These are phyloP conservation scores for Brachyrhaphis roseni DNA, from an alignment of 2,797 vertebrate species.

Conservation along the genomic window DNA sequence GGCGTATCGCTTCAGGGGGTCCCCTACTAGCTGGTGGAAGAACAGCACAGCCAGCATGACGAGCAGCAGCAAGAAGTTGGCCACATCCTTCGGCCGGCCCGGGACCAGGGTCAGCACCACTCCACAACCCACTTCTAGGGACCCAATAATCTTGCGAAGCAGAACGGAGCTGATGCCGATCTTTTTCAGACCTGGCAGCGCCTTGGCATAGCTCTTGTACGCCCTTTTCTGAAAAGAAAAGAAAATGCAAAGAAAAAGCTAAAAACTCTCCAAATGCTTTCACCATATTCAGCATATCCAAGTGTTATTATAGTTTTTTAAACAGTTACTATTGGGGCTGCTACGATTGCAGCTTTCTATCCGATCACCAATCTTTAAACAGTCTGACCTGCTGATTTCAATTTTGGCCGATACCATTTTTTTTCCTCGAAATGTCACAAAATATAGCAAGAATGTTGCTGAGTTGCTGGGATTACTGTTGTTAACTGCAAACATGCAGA, in stretches of 20 bases:
- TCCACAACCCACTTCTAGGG: constrained; percentile 93
- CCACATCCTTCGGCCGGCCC: constrained; percentile 94
- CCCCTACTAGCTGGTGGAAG: constrained; percentile 97
- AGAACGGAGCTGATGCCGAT: constrained; percentile 95
- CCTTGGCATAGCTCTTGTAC: constrained; percentile 97
- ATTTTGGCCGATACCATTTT: too few relatives aligned
- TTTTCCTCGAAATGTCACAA: too few relatives aligned
- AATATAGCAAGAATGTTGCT: too few relatives aligned
- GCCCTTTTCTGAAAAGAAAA: constrained; percentile 90
- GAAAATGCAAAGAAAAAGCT: neutral
- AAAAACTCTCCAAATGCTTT: neutral
- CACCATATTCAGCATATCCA: neutral
- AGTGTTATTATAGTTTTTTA: neutral
- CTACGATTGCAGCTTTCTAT: too few relatives aligned
- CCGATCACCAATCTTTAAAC: too few relatives aligned
- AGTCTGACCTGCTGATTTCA: too few relatives aligned
- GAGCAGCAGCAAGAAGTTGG: constrained; percentile 95
- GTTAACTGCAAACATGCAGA: too few relatives aligned
- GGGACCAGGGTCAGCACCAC: constrained; percentile 96
- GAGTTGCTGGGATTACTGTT: too few relatives aligned
- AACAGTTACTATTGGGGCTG: too few relatives aligned
- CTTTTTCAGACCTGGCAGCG: constrained; percentile 93
- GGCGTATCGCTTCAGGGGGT: constrained; percentile 96
- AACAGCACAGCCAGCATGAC: constrained; percentile 96
- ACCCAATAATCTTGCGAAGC: constrained; percentile 95